Evolutionary conservation across 1,140 invertebrate species (phyloP).

Genomic region (Xylocopa sonorina): DNA sequence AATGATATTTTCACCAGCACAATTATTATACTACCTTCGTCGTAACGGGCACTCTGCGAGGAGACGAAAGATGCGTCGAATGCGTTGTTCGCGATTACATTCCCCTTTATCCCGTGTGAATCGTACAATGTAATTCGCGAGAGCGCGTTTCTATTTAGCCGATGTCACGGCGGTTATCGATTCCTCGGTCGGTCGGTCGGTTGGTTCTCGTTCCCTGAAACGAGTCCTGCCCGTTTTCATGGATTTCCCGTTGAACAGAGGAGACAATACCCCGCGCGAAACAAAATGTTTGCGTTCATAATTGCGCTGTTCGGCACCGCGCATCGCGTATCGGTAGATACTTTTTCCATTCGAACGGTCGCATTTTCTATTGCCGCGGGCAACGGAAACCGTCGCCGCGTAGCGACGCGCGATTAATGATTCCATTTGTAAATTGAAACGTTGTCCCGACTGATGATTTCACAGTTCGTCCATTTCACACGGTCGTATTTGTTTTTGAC

Average conservation of each 20-base stretch:
- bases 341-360: too few relatives aligned
- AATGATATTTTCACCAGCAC: background rate
- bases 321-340: too few relatives aligned
- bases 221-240: background rate
- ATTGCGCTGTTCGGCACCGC: too few relatives aligned
- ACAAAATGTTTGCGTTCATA: too few relatives aligned
- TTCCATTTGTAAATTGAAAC: background rate
- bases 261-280: too few relatives aligned
- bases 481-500: slow-evolving; percentile 58
- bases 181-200: slow-evolving; percentile 3
- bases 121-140: background rate
- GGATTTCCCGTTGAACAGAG: too few relatives aligned
- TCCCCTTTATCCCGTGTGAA: background rate
- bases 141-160: background rate
- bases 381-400: background rate
- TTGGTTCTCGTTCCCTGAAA: background rate
- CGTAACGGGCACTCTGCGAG: background rate
- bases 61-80: too few relatives aligned
- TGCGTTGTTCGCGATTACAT: background rate
- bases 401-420: too few relatives aligned
- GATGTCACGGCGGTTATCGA: slow-evolving; percentile 19
- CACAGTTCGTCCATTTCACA: slow-evolving; percentile 45
- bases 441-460: background rate
- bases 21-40: background rate
- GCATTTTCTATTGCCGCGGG: background rate